Evolutionary conservation across 2,113 vertebrate species (phyloP).

Genomic region (Pelecanoides urinatrix): DNA sequence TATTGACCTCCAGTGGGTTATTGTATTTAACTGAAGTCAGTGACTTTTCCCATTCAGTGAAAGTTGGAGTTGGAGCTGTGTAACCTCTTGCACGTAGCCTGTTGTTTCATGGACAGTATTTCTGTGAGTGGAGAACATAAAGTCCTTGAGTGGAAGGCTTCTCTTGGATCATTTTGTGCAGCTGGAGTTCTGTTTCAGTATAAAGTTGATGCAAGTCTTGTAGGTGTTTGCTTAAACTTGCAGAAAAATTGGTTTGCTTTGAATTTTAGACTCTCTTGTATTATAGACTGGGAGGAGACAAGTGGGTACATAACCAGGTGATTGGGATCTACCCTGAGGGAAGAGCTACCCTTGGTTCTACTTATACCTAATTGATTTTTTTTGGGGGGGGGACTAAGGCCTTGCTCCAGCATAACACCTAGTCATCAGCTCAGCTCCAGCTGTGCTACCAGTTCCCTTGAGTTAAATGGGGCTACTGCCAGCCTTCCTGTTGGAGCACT

Average conservation of each 20-base stretch:
- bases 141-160: neutral
- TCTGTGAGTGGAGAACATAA: neutral
- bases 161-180: neutral
- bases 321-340: neutral
- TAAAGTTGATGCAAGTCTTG: neutral
- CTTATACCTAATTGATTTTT: neutral
- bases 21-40: neutral
- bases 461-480: neutral
- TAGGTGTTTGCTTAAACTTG: neutral
- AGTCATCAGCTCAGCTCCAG: neutral
- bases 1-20: neutral
- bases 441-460: neutral
- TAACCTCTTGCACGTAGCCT: neutral
- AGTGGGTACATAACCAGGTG: neutral
- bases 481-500: neutral
- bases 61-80: neutral
- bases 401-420: fast-evolving
- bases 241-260: neutral
- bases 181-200: neutral
- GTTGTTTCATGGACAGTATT: neutral
- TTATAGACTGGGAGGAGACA: neutral
- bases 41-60: neutral
- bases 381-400: neutral
- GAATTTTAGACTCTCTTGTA: neutral
- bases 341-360: neutral